These are phyloP conservation scores for Echinarachnius parma DNA, from an alignment of 53 echinoderm and acorn worm species.

Conservation along the genomic window DNA sequence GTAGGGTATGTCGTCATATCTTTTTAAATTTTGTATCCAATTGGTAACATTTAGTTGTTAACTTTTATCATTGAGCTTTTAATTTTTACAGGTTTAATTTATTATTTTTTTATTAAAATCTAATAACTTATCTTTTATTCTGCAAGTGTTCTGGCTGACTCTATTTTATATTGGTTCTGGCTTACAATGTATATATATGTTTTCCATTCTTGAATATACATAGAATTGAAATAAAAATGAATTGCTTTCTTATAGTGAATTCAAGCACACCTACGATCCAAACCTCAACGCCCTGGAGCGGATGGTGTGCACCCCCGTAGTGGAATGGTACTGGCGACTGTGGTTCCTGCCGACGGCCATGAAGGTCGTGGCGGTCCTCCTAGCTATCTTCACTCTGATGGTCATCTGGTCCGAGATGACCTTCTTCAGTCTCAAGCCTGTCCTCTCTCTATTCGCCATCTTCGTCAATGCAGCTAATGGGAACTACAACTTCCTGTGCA, in stretches of 20 bases:
- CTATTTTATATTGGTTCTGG: too few relatives aligned
- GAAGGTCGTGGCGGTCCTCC: conserved; percentile 66
- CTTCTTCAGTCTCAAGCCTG: conserved; percentile 87
- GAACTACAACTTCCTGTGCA: conserved; percentile 90
- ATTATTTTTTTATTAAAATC: too few relatives aligned
- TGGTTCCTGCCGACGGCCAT: conserved; percentile 74
- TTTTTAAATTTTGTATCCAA: too few relatives aligned
- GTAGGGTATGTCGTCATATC: too few relatives aligned
- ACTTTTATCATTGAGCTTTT: too few relatives aligned
- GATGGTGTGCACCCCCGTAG: conserved; percentile 78
- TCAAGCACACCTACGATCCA: conserved; percentile 84
- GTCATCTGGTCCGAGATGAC: conserved; percentile 99
- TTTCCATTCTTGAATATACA: too few relatives aligned
- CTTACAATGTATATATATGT: too few relatives aligned
- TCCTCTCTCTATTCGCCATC: conserved; percentile 86
- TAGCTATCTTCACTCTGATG: conserved; percentile 77
- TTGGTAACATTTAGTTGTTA: too few relatives aligned
- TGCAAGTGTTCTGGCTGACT: too few relatives aligned
- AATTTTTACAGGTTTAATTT: too few relatives aligned
- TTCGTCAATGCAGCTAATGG: conserved; percentile 72
- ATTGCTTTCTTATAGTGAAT: conserved; percentile 52
- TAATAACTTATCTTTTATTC: too few relatives aligned
- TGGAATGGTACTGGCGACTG: conserved; percentile 97
- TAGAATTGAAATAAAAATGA: too few relatives aligned
- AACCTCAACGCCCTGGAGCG: conserved; percentile 63